A percentile compares a stretch with the other conserved stretches of the same genome.
Conservation (phyloP, 1,140 invertebrate species). For the Formica exsecta region DNA sequence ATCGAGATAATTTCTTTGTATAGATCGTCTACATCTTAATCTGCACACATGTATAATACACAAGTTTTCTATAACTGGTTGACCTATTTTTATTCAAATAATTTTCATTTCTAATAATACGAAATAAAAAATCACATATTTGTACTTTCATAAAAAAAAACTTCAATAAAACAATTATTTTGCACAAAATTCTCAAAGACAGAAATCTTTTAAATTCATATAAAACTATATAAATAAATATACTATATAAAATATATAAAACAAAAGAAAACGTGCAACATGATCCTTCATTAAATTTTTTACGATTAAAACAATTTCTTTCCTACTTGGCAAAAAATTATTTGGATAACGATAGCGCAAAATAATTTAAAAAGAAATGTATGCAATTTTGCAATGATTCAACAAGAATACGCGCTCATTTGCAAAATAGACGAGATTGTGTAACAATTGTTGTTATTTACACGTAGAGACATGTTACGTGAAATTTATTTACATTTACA, state of each 20-base stretch:
- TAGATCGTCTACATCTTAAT: background rate
- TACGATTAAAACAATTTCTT: background rate
- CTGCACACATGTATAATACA: background rate
- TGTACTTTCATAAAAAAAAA: background rate
- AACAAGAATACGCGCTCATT: background rate
- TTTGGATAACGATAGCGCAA: background rate
- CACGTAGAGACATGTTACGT: background rate
- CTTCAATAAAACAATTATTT: background rate
- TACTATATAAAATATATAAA: no score
- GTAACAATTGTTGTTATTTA: conserved; percentile 8
- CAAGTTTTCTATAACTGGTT: background rate
- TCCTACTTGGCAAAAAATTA: background rate
- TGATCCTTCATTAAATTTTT: background rate
- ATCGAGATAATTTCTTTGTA: conserved; percentile 16
- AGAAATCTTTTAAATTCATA: no score
- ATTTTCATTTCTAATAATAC: conserved; percentile 9
- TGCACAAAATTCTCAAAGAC: background rate
- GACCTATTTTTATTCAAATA: background rate
- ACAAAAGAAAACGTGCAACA: no score
- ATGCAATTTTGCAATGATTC: background rate
- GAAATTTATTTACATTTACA: background rate
- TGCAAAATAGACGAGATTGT: background rate
- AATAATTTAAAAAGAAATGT: background rate
- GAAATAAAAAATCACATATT: background rate
- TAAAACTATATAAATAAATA: no score